Evolutionary conservation across 2,888 invertebrate genomes (phyloP), one percentile per base, ranked within the genome.

Genomic region (Macrophya alboannulata): DNA sequence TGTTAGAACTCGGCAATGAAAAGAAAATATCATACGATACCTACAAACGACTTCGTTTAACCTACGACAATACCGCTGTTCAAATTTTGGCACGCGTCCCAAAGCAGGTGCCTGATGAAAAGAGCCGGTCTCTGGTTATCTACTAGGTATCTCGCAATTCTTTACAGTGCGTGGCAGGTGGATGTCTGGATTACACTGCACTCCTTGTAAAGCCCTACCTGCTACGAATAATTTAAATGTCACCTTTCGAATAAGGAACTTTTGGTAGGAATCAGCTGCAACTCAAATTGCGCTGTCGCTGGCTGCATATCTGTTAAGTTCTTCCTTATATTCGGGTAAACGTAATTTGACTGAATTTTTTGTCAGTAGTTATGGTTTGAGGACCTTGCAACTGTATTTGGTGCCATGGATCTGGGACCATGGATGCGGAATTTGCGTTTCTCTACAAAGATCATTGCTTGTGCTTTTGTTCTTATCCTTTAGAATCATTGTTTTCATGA

Each of bases 31-130:
- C 9, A 31, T 62, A 21, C 62, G 43, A 81, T 62, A 68, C 10
- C 4, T 71, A 83, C 83, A 83, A 71, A 83, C n/a, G 45, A 45
- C 65, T 40, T 81, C 62, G 81, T 65, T 81, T 62, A 81, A n/a
- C 62, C 25, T 65, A 43, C 12, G 62, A 83, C 68, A 83, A 68
- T 71, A 71, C 48, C 83, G 83, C 48, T 83, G 83, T 83, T 83
- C 68, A 83, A 83, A 83, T 83, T 71, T 71, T 83, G 68, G 83
- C 83, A 83, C 83, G 65, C 83, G 68, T 83, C 83, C 68, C n/a
- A 8, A 68, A 71, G 71, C 83, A 83, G 82, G 83, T 83, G 83
- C 51, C 48, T n/a, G 17, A 40, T n/a, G 48, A 37, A 68, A 45
- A 83, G 68, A 43, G 68, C 15, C 51, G 37, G 31, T 83, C 65